Evolutionary conservation across 2,113 vertebrate species (phyloP), one percentile per base, ranked within the genome.

Genomic region (Clinocottus analis): DNA sequence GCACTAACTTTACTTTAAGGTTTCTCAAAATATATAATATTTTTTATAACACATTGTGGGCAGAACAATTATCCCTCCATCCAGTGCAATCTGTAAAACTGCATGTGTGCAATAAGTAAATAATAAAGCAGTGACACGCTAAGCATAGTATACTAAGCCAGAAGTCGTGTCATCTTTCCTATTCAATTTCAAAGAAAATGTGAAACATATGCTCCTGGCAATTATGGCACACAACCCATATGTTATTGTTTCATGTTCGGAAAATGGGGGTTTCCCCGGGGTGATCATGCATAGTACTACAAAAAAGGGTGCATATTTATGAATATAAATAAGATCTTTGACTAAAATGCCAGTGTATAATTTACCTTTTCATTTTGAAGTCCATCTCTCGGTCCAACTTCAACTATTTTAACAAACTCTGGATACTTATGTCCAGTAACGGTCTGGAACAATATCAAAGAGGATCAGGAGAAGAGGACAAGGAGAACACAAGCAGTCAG

Each of bases 331-430:
- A 59, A 59, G 60, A 56, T 79, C 33, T 2, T 4, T 66, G 3
- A 74, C 56, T 66, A 9, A 53, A 60, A 61, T 27, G n/a, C 61
- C 12, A 43, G 31, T 29, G 84, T 95, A 25, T 55, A 55, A 55
- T 16, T 16, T 29, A 99, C 98, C 95, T 96, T 98, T 93, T 99
- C 98, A 93, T 99, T 99, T 90, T 99, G 98, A 84, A 99, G 93
- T 78, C 97, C 97, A 90, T 99, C 97, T 86, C 97, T 95, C 17
- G 98, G 98, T 58, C 97, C 98, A 86, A 99, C 98, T 95, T 99
- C 97, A 66, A 99, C 96, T 82, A 99, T 96, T 94, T 97, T 99
- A 65, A 99, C 93, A 92, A 95, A 96, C 29, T 95, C 90, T 84
- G 97, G 97, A 69, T 96, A 93, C 82, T 93, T 94, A 31, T 91